Base-by-base conservation (phyloP, 2,797 vertebrate species). In the Sitta carolinensis region DNA sequence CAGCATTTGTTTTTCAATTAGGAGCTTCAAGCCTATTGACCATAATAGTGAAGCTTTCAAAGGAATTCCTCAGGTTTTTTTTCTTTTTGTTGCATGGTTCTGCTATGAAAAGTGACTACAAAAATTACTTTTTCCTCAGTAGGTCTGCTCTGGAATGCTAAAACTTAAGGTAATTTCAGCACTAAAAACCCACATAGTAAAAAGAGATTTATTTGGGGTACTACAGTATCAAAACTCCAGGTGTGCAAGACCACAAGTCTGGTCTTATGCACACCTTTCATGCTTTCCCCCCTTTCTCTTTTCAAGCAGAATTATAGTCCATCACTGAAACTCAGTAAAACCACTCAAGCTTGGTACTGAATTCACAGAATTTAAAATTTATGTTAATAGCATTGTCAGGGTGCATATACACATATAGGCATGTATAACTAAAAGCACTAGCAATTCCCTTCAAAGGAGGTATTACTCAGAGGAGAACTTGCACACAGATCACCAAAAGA, bases 1-100 rank as follows among this genome's bases (percentile, higher is more conserved):
- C 34, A 70, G 73, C 68, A 86, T 95, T 94, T 93, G 75, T 84
- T 96, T 94, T 74, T 77, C 61, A 92, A 40, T 52, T 55, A 90
- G 34, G 52, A 94, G 87, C 26, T 93, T 96, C 70, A 95, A 76
- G 54, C 42, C 67, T 91, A 87, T 15, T 38, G n/a, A 87, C 38
- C n/a, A 12, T 34, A 91, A 97, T 2, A 96, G 68, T 16, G 70
- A 94, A 76, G 45, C 66, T 96, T 78, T 83, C 81, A 84, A 70
- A 78, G 51, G 30, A 75, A 87, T 82, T 92, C 45, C 38, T 80
- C 29, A 0, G 2, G 5, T 19, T 57, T 45, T 62, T 43, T 89
- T 13, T 45, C 18, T 61, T 45, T 38, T n/a, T 55, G 3, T 40
- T 59, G 47, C 22, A 45, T 15, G 21, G 54, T 74, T 84, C 73